Evolutionary conservation across 1,140 invertebrate genomes (phyloP).

Genomic region (Panagrolaimus sp.): DNA sequence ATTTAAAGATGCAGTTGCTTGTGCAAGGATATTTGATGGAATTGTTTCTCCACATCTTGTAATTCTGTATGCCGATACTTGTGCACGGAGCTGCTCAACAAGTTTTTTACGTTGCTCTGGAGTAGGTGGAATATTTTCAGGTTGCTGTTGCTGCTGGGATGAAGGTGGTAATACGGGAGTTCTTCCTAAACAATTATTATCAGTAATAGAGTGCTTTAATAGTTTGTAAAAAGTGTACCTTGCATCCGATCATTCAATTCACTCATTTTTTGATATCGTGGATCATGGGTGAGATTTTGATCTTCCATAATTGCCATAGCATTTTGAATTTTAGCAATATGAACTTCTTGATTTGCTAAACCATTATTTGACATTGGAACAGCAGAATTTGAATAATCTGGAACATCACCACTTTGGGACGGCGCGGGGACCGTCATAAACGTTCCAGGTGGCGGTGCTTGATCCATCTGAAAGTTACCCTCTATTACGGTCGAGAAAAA

Average conservation of each 20-base stretch:
- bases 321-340: conserved; percentile 38
- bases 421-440: conserved; percentile 6
- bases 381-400: conserved; percentile 55
- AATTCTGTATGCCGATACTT: conserved; percentile 88
- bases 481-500: neutral
- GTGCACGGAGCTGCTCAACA: conserved; percentile 75
- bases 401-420: neutral
- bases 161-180: neutral
- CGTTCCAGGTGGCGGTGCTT: neutral
- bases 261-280: conserved; percentile 30
- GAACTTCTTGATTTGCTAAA: conserved; percentile 21
- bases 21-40: conserved; percentile 60
- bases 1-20: conserved; percentile 28
- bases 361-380: conserved; percentile 46
- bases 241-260: conserved; percentile 30
- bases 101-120: conserved; percentile 19
- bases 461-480: conserved; percentile 5
- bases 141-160: neutral
- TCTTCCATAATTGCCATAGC: conserved; percentile 44
- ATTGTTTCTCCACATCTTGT: conserved; percentile 80
- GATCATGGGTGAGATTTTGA: conserved; percentile 29
- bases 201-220: too few species aligned
- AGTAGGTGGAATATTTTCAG: neutral
- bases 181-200: neutral
- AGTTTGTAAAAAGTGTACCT: too few species aligned